Evolutionary conservation across 1,140 invertebrate species (phyloP).

Genomic region (Drosophila kikkawai): DNA sequence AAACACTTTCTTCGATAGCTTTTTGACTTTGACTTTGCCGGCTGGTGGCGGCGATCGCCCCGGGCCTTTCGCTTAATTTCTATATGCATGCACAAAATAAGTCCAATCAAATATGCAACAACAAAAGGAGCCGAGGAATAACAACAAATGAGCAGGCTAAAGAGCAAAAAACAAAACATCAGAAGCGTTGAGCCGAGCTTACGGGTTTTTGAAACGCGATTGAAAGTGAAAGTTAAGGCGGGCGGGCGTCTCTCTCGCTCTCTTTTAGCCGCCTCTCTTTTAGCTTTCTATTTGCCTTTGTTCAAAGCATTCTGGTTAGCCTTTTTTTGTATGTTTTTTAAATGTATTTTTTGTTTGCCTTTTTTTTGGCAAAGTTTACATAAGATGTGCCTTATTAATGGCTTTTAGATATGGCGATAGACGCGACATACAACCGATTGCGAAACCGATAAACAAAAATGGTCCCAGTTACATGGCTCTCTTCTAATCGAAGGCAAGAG

Average conservation of each 20-base stretch:
- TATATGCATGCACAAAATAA: constrained; percentile 64
- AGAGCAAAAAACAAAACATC: constrained; percentile 33
- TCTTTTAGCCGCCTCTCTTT: constrained; percentile 3
- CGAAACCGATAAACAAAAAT: constrained; percentile 30
- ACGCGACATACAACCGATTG: constrained; percentile 9
- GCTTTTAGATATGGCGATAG: constrained; percentile 5
- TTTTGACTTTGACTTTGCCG: constrained; percentile 45
- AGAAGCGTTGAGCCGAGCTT: constrained; percentile 46
- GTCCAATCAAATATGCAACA: constrained; percentile 66
- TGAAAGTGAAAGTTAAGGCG: constrained; percentile 74
- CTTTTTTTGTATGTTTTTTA: constrained; percentile 1
- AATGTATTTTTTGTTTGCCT: neutral
- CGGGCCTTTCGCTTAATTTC: constrained; percentile 76
- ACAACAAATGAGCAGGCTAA: constrained; percentile 9
- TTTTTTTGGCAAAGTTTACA: constrained; percentile 31
- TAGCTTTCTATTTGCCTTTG: constrained; percentile 65
- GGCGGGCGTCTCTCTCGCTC: constrained; percentile 3
- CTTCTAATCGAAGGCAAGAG: neutral
- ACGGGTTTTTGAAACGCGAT: constrained; percentile 77
- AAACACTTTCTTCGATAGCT: constrained; percentile 69
- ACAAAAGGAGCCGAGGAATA: constrained; percentile 14
- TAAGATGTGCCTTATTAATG: constrained; percentile 28
- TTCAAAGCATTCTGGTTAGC: constrained; percentile 32
- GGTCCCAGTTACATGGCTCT: neutral
- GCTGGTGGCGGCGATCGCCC: constrained; percentile 21